Evolutionary conservation across 2,888 invertebrate genomes (phyloP).

Genomic region (Conus canariensis): DNA sequence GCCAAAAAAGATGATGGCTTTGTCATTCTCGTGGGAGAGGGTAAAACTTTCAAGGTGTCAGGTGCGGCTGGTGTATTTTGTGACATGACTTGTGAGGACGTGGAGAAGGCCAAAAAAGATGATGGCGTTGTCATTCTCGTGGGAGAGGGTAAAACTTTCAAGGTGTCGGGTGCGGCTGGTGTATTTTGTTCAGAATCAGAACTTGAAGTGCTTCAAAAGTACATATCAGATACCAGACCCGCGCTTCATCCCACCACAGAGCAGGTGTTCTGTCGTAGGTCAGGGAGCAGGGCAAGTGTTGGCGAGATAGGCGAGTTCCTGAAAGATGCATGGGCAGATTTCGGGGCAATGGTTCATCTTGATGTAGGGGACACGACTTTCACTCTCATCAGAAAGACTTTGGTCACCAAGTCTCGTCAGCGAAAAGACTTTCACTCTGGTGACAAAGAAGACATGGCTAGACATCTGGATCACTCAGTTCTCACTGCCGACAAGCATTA

Average conservation of each 20-base stretch:
- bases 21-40: neutral
- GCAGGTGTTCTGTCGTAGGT: neutral
- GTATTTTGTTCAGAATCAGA: constrained; percentile 4
- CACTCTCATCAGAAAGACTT: neutral
- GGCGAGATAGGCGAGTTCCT: neutral
- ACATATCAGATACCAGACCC: neutral
- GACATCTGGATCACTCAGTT: neutral
- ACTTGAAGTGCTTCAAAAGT: neutral
- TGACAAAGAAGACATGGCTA: neutral
- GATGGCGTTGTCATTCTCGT: neutral
- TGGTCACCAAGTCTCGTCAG: neutral
- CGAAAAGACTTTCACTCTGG: neutral
- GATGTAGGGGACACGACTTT: constrained; percentile 22
- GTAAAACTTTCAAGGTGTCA: too few relatives aligned
- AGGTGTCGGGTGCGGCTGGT: neutral
- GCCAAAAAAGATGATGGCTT: neutral
- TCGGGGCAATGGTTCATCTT: neutral
- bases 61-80: too few relatives aligned
- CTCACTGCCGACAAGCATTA: neutral
- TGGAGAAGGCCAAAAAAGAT: neutral
- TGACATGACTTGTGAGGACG: too few relatives aligned
- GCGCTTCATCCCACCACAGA: neutral
- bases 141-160: constrained; percentile 7
- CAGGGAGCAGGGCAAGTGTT: neutral
- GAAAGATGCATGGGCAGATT: constrained; percentile 4